phyloP scores from a whole-genome alignment of 2,888 invertebrate genomes.

The Plagiodera versicolora region DNA sequence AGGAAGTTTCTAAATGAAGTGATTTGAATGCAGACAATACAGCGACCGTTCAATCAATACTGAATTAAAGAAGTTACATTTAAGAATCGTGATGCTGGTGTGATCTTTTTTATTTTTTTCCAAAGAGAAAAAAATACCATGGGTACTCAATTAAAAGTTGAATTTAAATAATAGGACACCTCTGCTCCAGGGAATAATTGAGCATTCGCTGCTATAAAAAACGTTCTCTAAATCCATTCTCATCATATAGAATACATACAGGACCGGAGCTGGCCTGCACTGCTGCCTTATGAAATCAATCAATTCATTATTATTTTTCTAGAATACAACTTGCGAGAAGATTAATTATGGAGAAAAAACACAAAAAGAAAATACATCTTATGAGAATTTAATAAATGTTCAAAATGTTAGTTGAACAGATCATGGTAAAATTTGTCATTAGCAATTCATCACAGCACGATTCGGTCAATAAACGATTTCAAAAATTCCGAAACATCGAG shows the following conservation, averaged over 20 bases:
- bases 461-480: no score
- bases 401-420: no score
- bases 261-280: background rate
- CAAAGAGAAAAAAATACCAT: constrained; percentile 36
- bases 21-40: constrained; percentile 28
- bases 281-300: background rate
- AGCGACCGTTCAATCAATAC: constrained; percentile 26
- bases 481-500: no score
- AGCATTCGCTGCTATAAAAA: constrained; percentile 13
- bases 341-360: no score
- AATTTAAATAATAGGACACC: constrained; percentile 39
- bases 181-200: constrained; percentile 22
- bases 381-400: no score
- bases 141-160: constrained; percentile 43
- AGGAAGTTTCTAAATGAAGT: constrained; percentile 22
- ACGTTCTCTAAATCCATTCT: constrained; percentile 4
- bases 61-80: constrained; percentile 31
- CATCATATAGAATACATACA: background rate
- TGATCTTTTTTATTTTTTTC: constrained; percentile 33
- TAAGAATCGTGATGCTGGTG: constrained; percentile 27
- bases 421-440: no score
- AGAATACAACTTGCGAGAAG: no score
- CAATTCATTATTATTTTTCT: no score
- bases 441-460: no score
- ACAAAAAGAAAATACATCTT: no score